Evolutionary conservation across 2,797 vertebrate species (phyloP), one percentile per base, ranked within the genome.

Genomic region (Heteromormyrus szaboi): DNA sequence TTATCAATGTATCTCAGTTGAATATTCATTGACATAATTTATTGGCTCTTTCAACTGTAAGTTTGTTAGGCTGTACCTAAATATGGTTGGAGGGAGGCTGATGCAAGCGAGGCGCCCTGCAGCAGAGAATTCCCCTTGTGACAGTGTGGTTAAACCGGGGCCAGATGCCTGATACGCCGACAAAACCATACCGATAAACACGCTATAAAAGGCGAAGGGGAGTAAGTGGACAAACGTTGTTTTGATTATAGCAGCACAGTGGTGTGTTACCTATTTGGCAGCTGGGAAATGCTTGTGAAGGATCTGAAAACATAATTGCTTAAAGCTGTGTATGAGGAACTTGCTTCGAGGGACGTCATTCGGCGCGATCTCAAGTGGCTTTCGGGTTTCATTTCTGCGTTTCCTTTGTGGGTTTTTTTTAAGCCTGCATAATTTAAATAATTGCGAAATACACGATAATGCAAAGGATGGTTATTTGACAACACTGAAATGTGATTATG

Each of bases 241-340:
- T 46, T 46, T 7, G 12, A 85, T 65, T 54, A 72, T 72, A 51
- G 56, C 37, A 41, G 17, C 90, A 89, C 88, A 89, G 72, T 86
- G 19, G 14, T 51, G 62, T 79, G 65, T 88, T 88, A 33, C 87
- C 65, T 76, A 44, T 51, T 33, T 85, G 88, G 87, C 92, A 93
- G 90, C 91, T 94, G 92, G 92, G 90, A 93, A 89, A 93, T 90
- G 92, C 94, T 93, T 92, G 48, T 87, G 89, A 91, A 83, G 93
- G 91, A 94, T 92, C 91, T 92, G 91, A 92, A 93, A 93, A 88
- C 90, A 85, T 94, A 94, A 95, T 94, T 93, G 91, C 65, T 95
- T 91, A 90, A 94, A 95, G 92, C 91, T 95, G 92, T 83, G 85
- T 86, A 86, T 88, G 59, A 87, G 91, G 93, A 92, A 93, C 92